Evolutionary conservation across 2,797 vertebrate species (phyloP).

Genomic region (Bucorvus abyssinicus): DNA sequence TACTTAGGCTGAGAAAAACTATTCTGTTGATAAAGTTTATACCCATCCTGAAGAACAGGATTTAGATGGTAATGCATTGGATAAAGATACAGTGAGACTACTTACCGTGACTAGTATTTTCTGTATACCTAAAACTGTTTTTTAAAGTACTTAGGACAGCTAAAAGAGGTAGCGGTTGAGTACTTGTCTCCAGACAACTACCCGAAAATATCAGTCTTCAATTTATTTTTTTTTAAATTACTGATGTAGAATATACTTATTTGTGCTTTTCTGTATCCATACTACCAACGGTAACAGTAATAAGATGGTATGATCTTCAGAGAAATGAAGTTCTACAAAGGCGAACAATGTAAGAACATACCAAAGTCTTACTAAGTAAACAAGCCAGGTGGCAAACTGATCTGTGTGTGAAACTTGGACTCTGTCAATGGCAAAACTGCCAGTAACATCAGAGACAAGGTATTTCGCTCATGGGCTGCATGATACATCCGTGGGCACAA

Average conservation of each 20-base stretch:
- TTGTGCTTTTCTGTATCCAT: not conserved
- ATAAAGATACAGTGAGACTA: not conserved
- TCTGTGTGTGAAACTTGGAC: not conserved
- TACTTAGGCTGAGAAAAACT: not conserved
- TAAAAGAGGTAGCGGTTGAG: not conserved
- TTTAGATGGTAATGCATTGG: not conserved
- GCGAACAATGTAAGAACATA: not conserved
- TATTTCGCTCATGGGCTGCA: not conserved
- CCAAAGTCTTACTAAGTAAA: not conserved
- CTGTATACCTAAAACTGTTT: not conserved
- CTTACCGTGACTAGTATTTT: not conserved
- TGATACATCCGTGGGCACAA: not conserved
- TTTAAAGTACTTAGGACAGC: not conserved
- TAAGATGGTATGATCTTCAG: not conserved
- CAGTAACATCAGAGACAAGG: not conserved
- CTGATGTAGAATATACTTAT: not conserved
- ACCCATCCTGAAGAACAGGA: not conserved
- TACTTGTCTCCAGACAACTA: not conserved
- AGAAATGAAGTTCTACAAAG: not conserved
- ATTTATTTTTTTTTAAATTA: not conserved
- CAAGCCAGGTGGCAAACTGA: not conserved
- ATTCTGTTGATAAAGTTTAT: not conserved
- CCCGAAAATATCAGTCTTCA: not conserved
- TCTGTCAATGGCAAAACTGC: not conserved
- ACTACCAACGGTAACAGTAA: not conserved